Conservation (phyloP, 2,888 invertebrate genomes). For the Drosophila koepferae region DNA sequence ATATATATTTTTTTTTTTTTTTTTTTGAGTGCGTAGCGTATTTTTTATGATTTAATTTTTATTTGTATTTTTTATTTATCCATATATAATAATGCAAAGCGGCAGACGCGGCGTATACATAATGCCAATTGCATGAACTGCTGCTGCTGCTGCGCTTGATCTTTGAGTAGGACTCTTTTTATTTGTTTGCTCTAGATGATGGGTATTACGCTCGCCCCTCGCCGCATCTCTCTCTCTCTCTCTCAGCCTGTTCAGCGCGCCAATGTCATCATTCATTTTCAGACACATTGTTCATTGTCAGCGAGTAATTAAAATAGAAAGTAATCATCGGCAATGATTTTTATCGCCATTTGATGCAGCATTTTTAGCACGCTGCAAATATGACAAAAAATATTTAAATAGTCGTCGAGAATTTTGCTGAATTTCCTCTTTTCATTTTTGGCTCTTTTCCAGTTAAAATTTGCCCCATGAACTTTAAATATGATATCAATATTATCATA, state of each 20-base stretch:
- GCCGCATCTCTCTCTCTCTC: not conserved
- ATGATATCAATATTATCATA: no score
- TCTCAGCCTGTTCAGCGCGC: not conserved
- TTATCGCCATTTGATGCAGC: conserved; percentile 38
- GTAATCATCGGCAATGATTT: conserved; percentile 44
- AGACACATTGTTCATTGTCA: conserved; percentile 51
- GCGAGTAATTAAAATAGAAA: conserved; percentile 71
- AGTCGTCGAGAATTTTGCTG: not conserved
- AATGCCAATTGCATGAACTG: conserved; percentile 41
- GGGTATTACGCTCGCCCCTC: not conserved
- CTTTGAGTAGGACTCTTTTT: conserved; percentile 10
- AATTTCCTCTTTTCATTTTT: not conserved
- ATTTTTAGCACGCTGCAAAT: conserved; percentile 11
- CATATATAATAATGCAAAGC: conserved; percentile 30
- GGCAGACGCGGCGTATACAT: conserved; percentile 39
- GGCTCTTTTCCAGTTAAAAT: not conserved
- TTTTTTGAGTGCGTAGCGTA: conserved; percentile 35
- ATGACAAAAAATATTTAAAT: not conserved
- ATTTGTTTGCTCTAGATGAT: conserved; percentile 1
- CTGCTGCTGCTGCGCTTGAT: conserved; percentile 24
- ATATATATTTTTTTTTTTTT: not conserved
- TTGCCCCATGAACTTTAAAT: not conserved
- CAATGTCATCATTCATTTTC: conserved; percentile 72
- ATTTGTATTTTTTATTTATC: conserved; percentile 34
- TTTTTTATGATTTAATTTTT: conserved; percentile 27